These are phyloP conservation scores for Pararge aegeria DNA, from an alignment of 1,140 invertebrate species.

Conservation along the genomic window DNA sequence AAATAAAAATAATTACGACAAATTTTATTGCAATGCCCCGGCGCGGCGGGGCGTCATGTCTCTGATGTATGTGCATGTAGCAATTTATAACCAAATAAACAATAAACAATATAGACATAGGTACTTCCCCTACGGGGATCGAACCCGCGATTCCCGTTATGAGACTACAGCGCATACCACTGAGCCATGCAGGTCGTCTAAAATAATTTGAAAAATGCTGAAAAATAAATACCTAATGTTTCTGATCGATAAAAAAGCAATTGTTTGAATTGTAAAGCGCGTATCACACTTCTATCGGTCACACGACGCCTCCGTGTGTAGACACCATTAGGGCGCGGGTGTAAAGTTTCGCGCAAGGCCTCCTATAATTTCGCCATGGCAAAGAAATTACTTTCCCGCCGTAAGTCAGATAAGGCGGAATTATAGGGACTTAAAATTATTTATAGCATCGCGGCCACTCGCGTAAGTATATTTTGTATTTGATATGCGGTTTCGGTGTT, in stretches of 20 bases:
- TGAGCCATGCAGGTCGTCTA: no score
- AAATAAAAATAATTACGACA: no score
- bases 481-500: slow-evolving; percentile 22
- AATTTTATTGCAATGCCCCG: no score
- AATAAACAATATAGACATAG: no score
- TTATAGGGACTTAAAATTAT: slow-evolving; percentile 62
- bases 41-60: no score
- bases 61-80: no score
- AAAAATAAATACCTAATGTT: no score
- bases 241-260: neutral
- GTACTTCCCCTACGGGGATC: no score
- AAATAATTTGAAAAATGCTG: no score
- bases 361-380: slow-evolving; percentile 57
- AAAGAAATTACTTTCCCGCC: slow-evolving; percentile 57
- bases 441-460: slow-evolving; percentile 35
- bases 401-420: slow-evolving; percentile 53
- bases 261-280: neutral
- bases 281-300: slow-evolving; percentile 6
- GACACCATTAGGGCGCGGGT: slow-evolving; percentile 40
- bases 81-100: no score
- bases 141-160: no score
- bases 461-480: slow-evolving; percentile 24
- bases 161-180: no score
- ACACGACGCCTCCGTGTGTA: slow-evolving; percentile 39
- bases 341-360: slow-evolving; percentile 45